Evolutionary conservation across 2,888 invertebrate genomes (phyloP), one percentile per base, ranked within the genome.

Genomic region (Aromia moschata): DNA sequence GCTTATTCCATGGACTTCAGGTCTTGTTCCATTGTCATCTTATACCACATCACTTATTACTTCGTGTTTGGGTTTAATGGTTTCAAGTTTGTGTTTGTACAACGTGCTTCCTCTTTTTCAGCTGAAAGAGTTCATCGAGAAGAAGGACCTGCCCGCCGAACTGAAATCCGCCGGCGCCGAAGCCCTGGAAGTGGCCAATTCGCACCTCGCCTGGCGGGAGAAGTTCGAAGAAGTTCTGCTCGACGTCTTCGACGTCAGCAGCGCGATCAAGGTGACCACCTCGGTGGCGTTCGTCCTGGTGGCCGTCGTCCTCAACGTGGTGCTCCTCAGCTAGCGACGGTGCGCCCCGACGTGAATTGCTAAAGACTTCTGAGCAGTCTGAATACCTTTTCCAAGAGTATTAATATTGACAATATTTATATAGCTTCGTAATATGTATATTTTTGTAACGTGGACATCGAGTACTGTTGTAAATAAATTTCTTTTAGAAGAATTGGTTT

Each of bases 151-250:
- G 3, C 46, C 41, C n/a, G 56, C n/a, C 2, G 58, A 56, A 2
- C 20, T 60, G 2, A 43, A 46, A 37, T 36, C 37, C 12, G 33
- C 43, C 9, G 45, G 36, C 7, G 30, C 51, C n/a, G 16, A 40
- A 25, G 59, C 60, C n/a, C 1, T 63, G 12, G 31, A 44, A n/a
- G 36, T 40, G n/a, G 57, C 63, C 9, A 30, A 58, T 12, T 31
- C 56, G 5, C 63, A 63, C 38, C 45, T 61, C 37, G n/a, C 47
- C 11, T 65, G 65, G 65, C 37, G 53, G 5, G n/a, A 43, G 2
- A 5, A 44, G 10, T 51, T 56, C 31, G 18, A 49, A 45, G 33
- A 16, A 2, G 63, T 61, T 16, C 45, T 65, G 15, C 14, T 25
- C 3, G 44, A 43, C 10, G 61, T 56, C 16, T 65, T 54, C 43